phyloP scores from a whole-genome alignment of 2,888 invertebrate species.

The Chrysodeixis includens region DNA sequence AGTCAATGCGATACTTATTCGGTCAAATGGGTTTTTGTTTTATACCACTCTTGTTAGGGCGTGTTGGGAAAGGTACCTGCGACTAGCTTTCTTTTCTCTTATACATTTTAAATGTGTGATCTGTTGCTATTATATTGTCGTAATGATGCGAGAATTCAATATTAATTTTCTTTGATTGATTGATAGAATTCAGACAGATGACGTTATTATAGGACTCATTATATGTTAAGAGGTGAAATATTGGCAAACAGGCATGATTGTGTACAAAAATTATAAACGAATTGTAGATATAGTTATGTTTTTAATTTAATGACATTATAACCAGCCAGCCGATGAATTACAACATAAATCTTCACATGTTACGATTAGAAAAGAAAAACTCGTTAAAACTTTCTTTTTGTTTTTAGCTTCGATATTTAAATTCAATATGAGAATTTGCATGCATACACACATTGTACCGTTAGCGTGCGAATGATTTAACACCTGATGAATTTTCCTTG shows the following conservation, averaged over 20 bases:
- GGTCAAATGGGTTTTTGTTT: slow-evolving; percentile 55
- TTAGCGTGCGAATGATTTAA: slow-evolving; percentile 20
- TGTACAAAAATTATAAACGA: neutral
- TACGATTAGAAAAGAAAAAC: neutral
- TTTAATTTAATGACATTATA: neutral
- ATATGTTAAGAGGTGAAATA: neutral
- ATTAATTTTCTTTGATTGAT: neutral
- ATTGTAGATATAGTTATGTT: neutral
- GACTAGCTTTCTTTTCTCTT: slow-evolving; percentile 46
- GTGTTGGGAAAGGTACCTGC: slow-evolving; percentile 25
- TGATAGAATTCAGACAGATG: no score
- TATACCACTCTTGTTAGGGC: slow-evolving; percentile 38
- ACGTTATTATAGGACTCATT: neutral
- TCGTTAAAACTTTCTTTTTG: neutral
- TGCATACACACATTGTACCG: neutral
- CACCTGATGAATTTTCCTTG: slow-evolving; percentile 17
- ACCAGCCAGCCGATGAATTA: neutral
- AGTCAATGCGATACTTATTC: slow-evolving; percentile 49
- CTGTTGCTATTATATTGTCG: slow-evolving; percentile 19
- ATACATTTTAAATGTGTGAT: slow-evolving; percentile 39
- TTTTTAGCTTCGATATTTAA: slow-evolving; percentile 14
- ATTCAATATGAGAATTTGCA: slow-evolving; percentile 5
- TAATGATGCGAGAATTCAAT: slow-evolving; percentile 18
- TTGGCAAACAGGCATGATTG: neutral
- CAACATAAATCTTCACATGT: neutral